Evolutionary conservation across 2,888 invertebrate species (phyloP), one percentile per base, ranked within the genome.

Genomic region (Arge pagana): DNA sequence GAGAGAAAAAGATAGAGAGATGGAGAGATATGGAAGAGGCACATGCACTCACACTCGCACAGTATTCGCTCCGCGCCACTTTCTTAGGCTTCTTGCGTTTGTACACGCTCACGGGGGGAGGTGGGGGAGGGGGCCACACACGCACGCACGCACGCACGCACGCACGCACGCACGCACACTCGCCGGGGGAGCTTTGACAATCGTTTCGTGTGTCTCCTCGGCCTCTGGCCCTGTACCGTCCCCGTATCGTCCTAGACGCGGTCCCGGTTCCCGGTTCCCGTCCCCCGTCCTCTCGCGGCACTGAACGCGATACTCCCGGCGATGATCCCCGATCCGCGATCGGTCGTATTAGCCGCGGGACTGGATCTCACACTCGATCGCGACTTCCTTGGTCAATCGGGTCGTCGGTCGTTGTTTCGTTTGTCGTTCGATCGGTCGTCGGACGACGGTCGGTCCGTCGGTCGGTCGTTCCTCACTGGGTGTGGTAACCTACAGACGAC

Each of bases 391-490:
- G 35, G 24, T 24, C 40, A 24, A n/a, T 15, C 40, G 33, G 11
- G 13, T 33, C 33, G 33, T 13, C 33, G 30, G 28, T 36, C 30
- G 30, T 16, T 42, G 26, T 28, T 19, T 30, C 28, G 30, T 30
- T 45, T n/a, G n/a, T n/a, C n/a, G n/a, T n/a, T n/a, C n/a, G n/a
- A n/a, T n/a, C n/a, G n/a, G n/a, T n/a, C n/a, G n/a, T n/a, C n/a
- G n/a, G n/a, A n/a, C n/a, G n/a, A n/a, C n/a, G n/a, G n/a, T n/a
- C 45, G 45, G 26, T 18, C 16, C 31, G 33, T 45, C 33, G 45
- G 23, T 43, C 50, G 43, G 62, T 64, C 65, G 67, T 63, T 65
- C 65, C 63, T 62, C 66, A 67, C 74, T 74, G 75, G 75, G 75
- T 74, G 74, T 75, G 75, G 74, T 75, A 70, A 74, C 68, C 68